Conservation (phyloP, 2,113 vertebrate genomes). For the Ramphastos sulfuratus region DNA sequence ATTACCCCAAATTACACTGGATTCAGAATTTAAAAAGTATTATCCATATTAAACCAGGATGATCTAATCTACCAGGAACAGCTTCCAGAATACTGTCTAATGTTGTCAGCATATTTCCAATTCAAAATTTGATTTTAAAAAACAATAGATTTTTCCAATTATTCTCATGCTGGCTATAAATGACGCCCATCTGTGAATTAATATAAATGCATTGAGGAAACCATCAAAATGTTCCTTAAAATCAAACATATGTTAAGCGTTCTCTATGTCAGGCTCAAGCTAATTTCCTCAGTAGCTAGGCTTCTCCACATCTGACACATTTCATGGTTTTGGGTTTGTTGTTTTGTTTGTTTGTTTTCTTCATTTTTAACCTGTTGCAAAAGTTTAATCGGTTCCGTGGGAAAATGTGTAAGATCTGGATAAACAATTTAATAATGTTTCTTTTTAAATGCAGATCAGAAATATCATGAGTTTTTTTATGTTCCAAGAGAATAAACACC, state of each 20-base stretch:
- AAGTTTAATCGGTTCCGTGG: neutral
- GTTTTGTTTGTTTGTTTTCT: neutral
- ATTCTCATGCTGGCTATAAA: slow-evolving; percentile 51
- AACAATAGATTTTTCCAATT: slow-evolving; percentile 65
- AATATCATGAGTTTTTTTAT: neutral
- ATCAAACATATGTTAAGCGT: slow-evolving; percentile 65
- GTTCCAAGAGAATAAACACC: slow-evolving; percentile 38
- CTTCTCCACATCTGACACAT: slow-evolving; percentile 17
- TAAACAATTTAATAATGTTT: slow-evolving; percentile 30
- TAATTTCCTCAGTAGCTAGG: slow-evolving; percentile 54
- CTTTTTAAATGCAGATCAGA: slow-evolving; percentile 24
- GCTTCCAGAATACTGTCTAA: slow-evolving; percentile 25
- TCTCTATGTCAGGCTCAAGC: slow-evolving; percentile 7
- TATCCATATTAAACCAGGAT: slow-evolving; percentile 32
- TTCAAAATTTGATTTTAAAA: slow-evolving; percentile 71
- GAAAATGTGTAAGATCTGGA: neutral
- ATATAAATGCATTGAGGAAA: slow-evolving; percentile 70
- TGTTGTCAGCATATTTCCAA: slow-evolving; percentile 46
- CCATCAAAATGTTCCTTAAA: slow-evolving; percentile 74
- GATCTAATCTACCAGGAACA: neutral
- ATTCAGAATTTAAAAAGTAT: neutral
- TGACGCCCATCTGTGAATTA: slow-evolving; percentile 67
- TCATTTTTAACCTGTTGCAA: slow-evolving; percentile 38
- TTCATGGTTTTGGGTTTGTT: neutral
- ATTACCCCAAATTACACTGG: neutral